Conservation (phyloP, 2,888 invertebrate genomes). For the Rhogogaster chlorosoma region DNA sequence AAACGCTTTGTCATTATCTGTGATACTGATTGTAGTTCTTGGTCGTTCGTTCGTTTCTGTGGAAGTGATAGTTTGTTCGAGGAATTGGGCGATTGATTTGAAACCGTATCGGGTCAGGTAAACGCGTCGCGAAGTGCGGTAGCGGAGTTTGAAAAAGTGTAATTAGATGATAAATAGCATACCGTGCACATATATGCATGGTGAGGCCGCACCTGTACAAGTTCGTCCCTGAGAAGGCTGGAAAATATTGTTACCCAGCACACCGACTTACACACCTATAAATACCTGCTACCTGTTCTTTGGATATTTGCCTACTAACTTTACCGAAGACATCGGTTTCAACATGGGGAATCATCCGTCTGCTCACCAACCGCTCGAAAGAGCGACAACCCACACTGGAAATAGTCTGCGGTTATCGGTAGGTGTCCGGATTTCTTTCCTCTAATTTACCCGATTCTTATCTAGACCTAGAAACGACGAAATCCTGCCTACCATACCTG, state of each 20-base stretch:
- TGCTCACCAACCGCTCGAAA: constrained; percentile 90
- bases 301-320: constrained; percentile 46
- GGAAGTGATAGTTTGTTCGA: not conserved
- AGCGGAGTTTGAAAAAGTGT: not conserved
- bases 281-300: constrained; percentile 48
- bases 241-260: constrained; percentile 37
- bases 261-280: constrained; percentile 28
- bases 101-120: not conserved
- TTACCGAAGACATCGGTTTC: constrained; percentile 55
- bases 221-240: constrained; percentile 44
- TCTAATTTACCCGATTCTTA: too few species aligned
- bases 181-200: not conserved
- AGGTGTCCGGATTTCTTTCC: constrained; percentile 58
- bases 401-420: constrained; percentile 76
- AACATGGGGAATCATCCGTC: constrained; percentile 92
- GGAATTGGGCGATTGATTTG: not conserved
- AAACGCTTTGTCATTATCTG: not conserved
- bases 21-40: not conserved
- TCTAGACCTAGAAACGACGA: too few species aligned
- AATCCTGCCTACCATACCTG: too few species aligned
- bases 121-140: not conserved
- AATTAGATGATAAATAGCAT: not conserved
- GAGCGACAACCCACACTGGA: constrained; percentile 78
- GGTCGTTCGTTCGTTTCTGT: not conserved
- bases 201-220: constrained; percentile 42